Evolutionary conservation across 2,888 invertebrate genomes (phyloP).

Genomic region (Ichneumon xanthorius): DNA sequence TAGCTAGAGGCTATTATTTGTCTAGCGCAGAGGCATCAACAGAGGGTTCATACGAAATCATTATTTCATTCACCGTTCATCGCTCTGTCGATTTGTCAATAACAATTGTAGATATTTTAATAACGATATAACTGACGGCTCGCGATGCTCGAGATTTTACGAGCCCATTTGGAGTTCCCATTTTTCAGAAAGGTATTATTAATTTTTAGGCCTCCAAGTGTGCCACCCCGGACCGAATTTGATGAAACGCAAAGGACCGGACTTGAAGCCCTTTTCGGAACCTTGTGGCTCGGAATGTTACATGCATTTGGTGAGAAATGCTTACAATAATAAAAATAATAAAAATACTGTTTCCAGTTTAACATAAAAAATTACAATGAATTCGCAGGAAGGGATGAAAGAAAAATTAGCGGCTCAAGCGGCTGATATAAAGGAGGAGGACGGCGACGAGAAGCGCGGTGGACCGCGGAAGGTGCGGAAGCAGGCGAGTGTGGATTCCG

Average conservation of each 20-base stretch:
- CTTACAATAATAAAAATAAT: neutral
- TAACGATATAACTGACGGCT: conserved; percentile 13
- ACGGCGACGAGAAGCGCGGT: conserved; percentile 84
- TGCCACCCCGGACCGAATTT: conserved; percentile 97
- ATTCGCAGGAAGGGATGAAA: conserved; percentile 91
- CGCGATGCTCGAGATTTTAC: conserved; percentile 9
- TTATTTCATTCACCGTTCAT: conserved; percentile 77
- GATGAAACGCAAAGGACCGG: conserved; percentile 94
- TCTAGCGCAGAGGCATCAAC: conserved; percentile 78
- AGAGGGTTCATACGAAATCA: conserved; percentile 76
- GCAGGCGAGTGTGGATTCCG: conserved; percentile 92
- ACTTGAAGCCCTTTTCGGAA: conserved; percentile 93
- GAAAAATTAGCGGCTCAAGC: conserved; percentile 91
- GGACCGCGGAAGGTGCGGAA: conserved; percentile 87
- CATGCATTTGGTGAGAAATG: conserved; percentile 91
- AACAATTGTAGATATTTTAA: conserved; percentile 36
- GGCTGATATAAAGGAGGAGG: conserved; percentile 87
- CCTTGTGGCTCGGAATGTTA: conserved; percentile 96
- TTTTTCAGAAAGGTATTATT: conserved; percentile 15
- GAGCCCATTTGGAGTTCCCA: neutral
- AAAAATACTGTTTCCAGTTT: conserved; percentile 19
- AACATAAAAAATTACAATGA: neutral
- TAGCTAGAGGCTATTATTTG: conserved; percentile 74
- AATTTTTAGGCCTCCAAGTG: conserved; percentile 90
- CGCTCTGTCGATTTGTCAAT: conserved; percentile 65